phyloP scores from a whole-genome alignment of 2,113 vertebrate genomes.

The Brachyhypopomus occidentalis region DNA sequence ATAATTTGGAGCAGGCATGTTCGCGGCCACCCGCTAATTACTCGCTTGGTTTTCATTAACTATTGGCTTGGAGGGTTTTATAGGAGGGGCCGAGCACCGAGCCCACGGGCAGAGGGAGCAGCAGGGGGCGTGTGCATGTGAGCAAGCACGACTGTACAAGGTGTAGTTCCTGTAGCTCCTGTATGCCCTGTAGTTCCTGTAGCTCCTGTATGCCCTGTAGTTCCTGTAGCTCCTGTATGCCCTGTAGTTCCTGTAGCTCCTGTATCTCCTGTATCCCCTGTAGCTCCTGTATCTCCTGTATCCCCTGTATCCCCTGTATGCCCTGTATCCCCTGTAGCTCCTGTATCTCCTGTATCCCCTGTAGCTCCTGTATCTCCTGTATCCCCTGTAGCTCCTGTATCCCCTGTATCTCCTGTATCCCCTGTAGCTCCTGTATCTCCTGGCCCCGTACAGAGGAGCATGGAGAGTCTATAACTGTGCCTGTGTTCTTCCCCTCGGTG shows the following conservation, averaged over 20 bases:
- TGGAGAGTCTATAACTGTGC: slow-evolving; percentile 51
- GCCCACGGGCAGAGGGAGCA: slow-evolving; percentile 3
- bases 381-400: slow-evolving; percentile 38
- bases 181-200: no score
- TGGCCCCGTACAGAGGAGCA: slow-evolving; percentile 11
- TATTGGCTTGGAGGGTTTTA: slow-evolving; percentile 26
- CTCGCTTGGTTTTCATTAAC: slow-evolving; percentile 56
- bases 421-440: slow-evolving; percentile 39
- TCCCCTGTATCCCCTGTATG: slow-evolving; percentile 40
- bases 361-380: slow-evolving; percentile 39
- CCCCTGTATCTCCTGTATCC: slow-evolving; percentile 40
- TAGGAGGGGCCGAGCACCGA: no score
- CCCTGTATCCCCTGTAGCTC: slow-evolving; percentile 39
- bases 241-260: no score
- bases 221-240: no score
- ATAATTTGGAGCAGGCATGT: slow-evolving; percentile 56
- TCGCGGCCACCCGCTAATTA: slow-evolving; percentile 47
- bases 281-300: slow-evolving; percentile 38
- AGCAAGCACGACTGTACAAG: slow-evolving; percentile 19
- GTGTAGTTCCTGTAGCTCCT: slow-evolving; percentile 41
- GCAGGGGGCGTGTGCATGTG: slow-evolving; percentile 14
- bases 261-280: slow-evolving; percentile 38
- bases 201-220: no score
- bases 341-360: slow-evolving; percentile 38
- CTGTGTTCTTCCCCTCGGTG: slow-evolving; percentile 58